A percentile compares a stretch with the other conserved stretches of the same genome.
phyloP scores from a whole-genome alignment of 2,797 vertebrate genomes.

The Phrynocephalus guinanensis region DNA sequence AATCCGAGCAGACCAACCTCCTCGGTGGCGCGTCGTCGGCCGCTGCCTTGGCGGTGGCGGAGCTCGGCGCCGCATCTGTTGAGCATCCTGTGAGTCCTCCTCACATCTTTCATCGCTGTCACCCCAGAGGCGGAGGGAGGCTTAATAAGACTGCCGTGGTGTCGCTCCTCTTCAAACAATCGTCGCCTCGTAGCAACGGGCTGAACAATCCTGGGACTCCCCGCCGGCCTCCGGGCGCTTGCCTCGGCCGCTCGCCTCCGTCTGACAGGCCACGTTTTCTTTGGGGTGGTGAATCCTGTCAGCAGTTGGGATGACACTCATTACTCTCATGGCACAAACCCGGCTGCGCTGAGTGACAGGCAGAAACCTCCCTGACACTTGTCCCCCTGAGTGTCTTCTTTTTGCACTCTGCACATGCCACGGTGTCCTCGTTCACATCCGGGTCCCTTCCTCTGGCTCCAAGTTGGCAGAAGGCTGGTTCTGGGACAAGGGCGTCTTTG shows the following conservation, averaged over 20 bases:
- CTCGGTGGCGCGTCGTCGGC: not conserved
- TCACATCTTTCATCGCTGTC: constrained; percentile 31
- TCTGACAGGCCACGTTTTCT: constrained; percentile 61
- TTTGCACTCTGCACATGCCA: not conserved
- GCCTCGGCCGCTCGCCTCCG: constrained; percentile 20
- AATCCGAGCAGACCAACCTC: not conserved
- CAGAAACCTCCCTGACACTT: constrained; percentile 26
- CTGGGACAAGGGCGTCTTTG: not conserved
- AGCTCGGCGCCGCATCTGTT: not conserved
- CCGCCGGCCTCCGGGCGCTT: no score
- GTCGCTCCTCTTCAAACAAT: not conserved
- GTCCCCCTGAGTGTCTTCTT: not conserved
- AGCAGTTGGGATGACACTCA: constrained; percentile 57
- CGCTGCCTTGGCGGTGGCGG: not conserved
- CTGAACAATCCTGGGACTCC: not conserved
- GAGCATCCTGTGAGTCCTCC: not conserved
- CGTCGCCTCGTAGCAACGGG: constrained; percentile 9
- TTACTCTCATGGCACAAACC: constrained; percentile 51
- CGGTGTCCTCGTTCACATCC: not conserved
- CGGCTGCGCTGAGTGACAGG: constrained; percentile 48
- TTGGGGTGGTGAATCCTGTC: constrained; percentile 62
- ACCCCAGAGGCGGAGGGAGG: constrained; percentile 18
- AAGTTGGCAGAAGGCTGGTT: no score
- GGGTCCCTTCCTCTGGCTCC: not conserved
- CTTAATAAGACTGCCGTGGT: constrained; percentile 29